Conservation (phyloP, 2,113 vertebrate species). For the Psilopsiagon aymara region DNA sequence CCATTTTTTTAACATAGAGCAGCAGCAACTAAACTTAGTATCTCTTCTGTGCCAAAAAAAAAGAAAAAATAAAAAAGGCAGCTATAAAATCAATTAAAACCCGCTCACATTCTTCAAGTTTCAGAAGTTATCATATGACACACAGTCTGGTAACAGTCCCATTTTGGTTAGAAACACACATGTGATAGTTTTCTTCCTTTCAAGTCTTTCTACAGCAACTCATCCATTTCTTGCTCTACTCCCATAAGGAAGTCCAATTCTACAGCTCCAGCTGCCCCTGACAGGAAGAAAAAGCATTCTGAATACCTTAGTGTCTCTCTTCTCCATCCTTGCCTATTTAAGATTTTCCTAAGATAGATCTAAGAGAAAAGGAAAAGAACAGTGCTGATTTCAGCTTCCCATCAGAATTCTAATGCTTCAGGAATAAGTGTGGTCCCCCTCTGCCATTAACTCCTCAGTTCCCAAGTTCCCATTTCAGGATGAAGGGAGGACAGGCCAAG, state of each 20-base stretch:
- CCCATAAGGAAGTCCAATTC: not conserved
- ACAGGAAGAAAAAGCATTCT: not conserved
- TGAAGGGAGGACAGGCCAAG: not conserved
- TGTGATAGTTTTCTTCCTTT: not conserved
- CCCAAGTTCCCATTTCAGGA: not conserved
- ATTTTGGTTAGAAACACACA: not conserved
- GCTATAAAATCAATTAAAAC: not conserved
- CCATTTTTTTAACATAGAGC: not conserved
- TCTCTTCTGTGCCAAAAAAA: not conserved
- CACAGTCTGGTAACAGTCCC: not conserved
- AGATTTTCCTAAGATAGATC: not conserved
- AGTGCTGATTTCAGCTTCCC: not conserved
- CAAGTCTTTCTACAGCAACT: not conserved
- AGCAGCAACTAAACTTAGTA: not conserved
- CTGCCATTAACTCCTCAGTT: not conserved
- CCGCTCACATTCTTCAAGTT: not conserved
- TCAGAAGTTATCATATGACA: not conserved
- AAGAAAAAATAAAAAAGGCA: not conserved
- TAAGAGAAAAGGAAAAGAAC: not conserved
- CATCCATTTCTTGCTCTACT: not conserved
- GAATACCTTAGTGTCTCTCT: not conserved
- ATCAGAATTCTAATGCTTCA: not conserved
- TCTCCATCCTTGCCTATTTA: not conserved
- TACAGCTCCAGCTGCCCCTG: not conserved
- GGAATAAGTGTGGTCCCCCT: fast-evolving